A percentile compares a stretch with the other conserved stretches of the same genome.
Evolutionary conservation across 2,797 vertebrate species (phyloP).

Genomic region (Gobio occitaniae): DNA sequence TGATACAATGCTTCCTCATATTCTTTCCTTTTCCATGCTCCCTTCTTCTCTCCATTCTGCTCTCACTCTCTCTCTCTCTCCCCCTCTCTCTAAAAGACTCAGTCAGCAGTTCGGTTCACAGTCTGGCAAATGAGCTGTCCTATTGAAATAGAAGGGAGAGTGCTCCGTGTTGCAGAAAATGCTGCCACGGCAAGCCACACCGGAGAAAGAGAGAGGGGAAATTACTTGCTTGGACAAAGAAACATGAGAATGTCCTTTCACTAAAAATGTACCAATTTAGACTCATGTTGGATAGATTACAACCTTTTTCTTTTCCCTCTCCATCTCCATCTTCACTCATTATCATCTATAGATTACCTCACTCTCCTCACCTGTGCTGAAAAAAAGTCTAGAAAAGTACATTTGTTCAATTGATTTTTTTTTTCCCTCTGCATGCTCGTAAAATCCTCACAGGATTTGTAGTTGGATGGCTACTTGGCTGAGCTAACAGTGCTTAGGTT

Average conservation of each 20-base stretch:
- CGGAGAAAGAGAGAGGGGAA: slow-evolving; percentile 71
- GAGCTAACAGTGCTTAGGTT: not conserved
- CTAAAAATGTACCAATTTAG: slow-evolving; percentile 82
- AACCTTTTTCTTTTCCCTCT: slow-evolving; percentile 66
- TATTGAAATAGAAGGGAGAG: slow-evolving; percentile 85
- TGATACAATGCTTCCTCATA: slow-evolving; percentile 74
- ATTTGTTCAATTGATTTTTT: slow-evolving; percentile 38
- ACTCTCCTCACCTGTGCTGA: slow-evolving; percentile 40
- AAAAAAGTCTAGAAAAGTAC: slow-evolving; percentile 21
- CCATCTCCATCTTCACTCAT: slow-evolving; percentile 64
- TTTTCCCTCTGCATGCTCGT: slow-evolving; percentile 48
- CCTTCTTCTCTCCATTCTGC: slow-evolving; percentile 10
- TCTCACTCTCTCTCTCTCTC: slow-evolving; percentile 51
- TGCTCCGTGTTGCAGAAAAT: slow-evolving; percentile 79
- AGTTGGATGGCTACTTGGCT: slow-evolving; percentile 14
- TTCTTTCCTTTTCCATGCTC: slow-evolving; percentile 41
- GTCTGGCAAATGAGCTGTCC: slow-evolving; percentile 89
- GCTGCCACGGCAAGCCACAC: slow-evolving; percentile 80
- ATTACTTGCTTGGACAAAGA: slow-evolving; percentile 84
- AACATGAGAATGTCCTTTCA: slow-evolving; percentile 80
- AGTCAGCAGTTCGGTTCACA: slow-evolving; percentile 83
- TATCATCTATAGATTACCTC: slow-evolving; percentile 71
- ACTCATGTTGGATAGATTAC: slow-evolving; percentile 75
- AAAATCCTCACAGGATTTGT: slow-evolving; percentile 13
- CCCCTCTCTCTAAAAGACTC: slow-evolving; percentile 75